phyloP scores from a whole-genome alignment of 2,797 vertebrate genomes.

The Melanotaenia parkinsoni region DNA sequence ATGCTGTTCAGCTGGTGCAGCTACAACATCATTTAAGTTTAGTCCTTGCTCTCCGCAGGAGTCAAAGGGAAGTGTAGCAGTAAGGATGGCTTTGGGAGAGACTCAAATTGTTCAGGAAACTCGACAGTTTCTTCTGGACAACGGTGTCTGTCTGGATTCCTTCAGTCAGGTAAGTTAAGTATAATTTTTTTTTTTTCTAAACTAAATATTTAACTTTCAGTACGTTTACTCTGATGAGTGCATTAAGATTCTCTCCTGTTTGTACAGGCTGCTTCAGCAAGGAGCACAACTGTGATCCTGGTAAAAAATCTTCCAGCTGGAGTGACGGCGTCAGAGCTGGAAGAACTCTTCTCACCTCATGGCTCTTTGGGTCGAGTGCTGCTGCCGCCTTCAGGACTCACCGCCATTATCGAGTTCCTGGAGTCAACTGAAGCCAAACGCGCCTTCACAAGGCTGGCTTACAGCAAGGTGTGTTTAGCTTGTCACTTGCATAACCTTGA shows the following conservation, averaged over 20 bases:
- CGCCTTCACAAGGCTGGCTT: slow-evolving; percentile 91
- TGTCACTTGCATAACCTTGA: background rate
- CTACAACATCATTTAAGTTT: background rate
- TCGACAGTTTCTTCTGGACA: slow-evolving; percentile 90
- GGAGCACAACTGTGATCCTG: slow-evolving; percentile 91
- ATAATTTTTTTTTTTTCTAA: background rate
- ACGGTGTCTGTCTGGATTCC: slow-evolving; percentile 91
- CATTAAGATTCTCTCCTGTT: background rate
- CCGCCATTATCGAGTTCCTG: slow-evolving; percentile 92
- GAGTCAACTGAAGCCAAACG: slow-evolving; percentile 92
- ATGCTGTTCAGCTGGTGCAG: background rate
- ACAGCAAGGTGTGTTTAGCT: slow-evolving; percentile 87
- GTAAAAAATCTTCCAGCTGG: slow-evolving; percentile 93
- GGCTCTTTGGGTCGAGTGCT: slow-evolving; percentile 92
- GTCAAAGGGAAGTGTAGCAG: slow-evolving; percentile 91
- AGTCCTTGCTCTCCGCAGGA: slow-evolving; percentile 80
- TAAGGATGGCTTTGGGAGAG: slow-evolving; percentile 94
- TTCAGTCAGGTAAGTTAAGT: slow-evolving; percentile 91
- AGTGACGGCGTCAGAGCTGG: slow-evolving; percentile 81
- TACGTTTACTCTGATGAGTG: background rate
- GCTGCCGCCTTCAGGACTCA: slow-evolving; percentile 92
- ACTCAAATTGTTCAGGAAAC: slow-evolving; percentile 96
- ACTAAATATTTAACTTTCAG: background rate
- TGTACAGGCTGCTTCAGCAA: slow-evolving; percentile 85
- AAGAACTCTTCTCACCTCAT: slow-evolving; percentile 84